phyloP scores from a whole-genome alignment of 2,113 vertebrate species.

The Heterotilapia buettikoferi region DNA sequence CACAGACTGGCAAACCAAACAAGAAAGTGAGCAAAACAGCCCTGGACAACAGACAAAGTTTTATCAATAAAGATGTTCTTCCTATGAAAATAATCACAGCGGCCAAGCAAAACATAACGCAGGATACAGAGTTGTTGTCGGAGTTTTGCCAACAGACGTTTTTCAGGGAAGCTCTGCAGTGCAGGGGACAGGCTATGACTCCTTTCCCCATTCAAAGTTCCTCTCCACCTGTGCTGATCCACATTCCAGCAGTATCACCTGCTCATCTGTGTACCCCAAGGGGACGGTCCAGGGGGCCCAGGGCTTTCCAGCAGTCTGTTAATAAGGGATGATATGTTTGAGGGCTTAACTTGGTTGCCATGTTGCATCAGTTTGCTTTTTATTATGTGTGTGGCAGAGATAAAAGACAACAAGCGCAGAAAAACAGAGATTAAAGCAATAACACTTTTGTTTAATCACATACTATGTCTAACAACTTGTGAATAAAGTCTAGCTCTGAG shows the following conservation, averaged over 20 bases:
- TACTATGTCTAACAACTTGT: neutral
- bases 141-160: slow-evolving; percentile 45
- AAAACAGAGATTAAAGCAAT: slow-evolving; percentile 59
- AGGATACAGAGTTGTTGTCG: slow-evolving; percentile 40
- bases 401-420: slow-evolving; percentile 11
- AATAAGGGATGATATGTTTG: slow-evolving; percentile 44
- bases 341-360: slow-evolving; percentile 29
- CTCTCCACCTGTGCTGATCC: slow-evolving; percentile 30
- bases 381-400: slow-evolving; percentile 19
- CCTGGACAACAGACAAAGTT: slow-evolving; percentile 49
- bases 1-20: slow-evolving; percentile 55
- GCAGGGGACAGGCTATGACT: slow-evolving; percentile 34
- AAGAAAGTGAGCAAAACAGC: slow-evolving; percentile 55
- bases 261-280: neutral
- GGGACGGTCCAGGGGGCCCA: neutral
- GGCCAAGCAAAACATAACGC: slow-evolving; percentile 59
- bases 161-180: slow-evolving; percentile 20
- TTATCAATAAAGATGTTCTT: slow-evolving; percentile 74
- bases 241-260: slow-evolving; percentile 42
- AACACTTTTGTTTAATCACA: slow-evolving; percentile 41
- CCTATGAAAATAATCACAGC: slow-evolving; percentile 53
- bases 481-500: neutral
- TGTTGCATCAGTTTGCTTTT: slow-evolving; percentile 10
- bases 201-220: neutral
- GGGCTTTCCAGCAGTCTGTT: slow-evolving; percentile 19